Evolutionary conservation across 1,140 invertebrate species (phyloP).

Genomic region (Drosophila prosaltans): DNA sequence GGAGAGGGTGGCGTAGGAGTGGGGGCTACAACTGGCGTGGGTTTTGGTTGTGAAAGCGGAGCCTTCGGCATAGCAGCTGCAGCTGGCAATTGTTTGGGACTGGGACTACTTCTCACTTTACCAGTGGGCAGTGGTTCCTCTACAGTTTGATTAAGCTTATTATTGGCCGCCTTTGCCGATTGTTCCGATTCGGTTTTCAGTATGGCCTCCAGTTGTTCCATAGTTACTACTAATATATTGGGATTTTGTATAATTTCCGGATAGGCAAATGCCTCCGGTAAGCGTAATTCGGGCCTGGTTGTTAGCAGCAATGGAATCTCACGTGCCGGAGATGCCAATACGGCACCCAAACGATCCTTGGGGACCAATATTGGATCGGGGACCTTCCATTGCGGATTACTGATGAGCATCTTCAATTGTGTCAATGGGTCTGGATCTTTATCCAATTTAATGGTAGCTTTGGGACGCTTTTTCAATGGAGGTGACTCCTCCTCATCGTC

Average conservation of each 20-base stretch:
- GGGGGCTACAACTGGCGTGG: conserved; percentile 16
- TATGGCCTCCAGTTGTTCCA: conserved; percentile 90
- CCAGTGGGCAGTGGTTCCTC: conserved; percentile 12
- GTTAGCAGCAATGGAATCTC: conserved; percentile 90
- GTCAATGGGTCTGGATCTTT: conserved; percentile 87
- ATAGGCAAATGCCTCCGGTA: conserved; percentile 88
- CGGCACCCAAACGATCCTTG: conserved; percentile 87
- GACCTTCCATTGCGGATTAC: conserved; percentile 87
- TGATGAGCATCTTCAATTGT: conserved; percentile 89
- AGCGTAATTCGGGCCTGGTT: conserved; percentile 87
- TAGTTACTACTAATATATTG: conserved; percentile 90
- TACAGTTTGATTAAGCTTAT: conserved; percentile 47
- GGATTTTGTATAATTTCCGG: conserved; percentile 89
- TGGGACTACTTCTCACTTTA: conserved; percentile 44
- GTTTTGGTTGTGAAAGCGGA: conserved; percentile 26
- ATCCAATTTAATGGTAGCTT: conserved; percentile 71
- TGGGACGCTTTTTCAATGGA: conserved; percentile 85
- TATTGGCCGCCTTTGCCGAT: conserved; percentile 51
- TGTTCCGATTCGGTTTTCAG: conserved; percentile 84
- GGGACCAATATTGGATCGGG: conserved; percentile 92
- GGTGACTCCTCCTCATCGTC: conserved; percentile 83
- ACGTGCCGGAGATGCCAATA: conserved; percentile 88
- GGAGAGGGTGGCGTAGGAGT: conserved; percentile 37
- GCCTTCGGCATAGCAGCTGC: not conserved
- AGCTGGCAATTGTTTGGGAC: conserved; percentile 40